A percentile compares a stretch with the other conserved stretches of the same genome.
phyloP scores from a whole-genome alignment of 2,113 vertebrate species.

The Ginglymostoma cirratum region DNA sequence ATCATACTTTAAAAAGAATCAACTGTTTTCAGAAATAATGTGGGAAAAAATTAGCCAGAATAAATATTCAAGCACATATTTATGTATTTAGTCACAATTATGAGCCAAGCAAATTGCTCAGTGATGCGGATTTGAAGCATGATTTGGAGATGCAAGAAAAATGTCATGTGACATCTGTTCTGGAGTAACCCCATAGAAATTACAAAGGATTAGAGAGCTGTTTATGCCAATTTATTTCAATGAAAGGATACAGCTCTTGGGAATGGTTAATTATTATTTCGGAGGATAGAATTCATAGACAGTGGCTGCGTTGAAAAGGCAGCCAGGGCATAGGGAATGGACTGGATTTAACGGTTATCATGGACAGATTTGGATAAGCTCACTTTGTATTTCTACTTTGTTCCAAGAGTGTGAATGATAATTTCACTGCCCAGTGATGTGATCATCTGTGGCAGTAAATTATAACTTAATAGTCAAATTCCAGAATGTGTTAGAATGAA shows the following conservation, averaged over 20 bases:
- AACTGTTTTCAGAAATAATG: not conserved
- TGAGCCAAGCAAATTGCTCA: not conserved
- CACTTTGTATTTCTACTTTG: not conserved
- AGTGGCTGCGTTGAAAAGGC: not conserved
- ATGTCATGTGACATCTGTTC: not conserved
- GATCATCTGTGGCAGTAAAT: slow-evolving; percentile 30
- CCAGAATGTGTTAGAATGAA: slow-evolving; percentile 17
- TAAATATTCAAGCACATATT: not conserved
- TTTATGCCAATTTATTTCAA: slow-evolving; percentile 17
- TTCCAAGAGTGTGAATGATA: not conserved
- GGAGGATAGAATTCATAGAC: not conserved
- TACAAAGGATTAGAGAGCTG: not conserved
- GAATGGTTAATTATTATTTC: not conserved
- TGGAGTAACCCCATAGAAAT: not conserved
- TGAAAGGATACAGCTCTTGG: not conserved
- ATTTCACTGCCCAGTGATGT: slow-evolving; percentile 33
- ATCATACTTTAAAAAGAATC: not conserved
- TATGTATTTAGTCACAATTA: not conserved
- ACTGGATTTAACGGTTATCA: not conserved
- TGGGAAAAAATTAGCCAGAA: not conserved
- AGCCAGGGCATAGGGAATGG: not conserved
- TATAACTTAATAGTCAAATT: slow-evolving; percentile 35
- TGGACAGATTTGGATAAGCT: not conserved
- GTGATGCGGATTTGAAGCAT: not conserved
- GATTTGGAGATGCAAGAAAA: not conserved